Percentiles rank a stretch among this genome's conserved stretches.
These are phyloP conservation scores for Pelecanus crispus DNA, from an alignment of 2,113 vertebrate genomes.

Conservation along the genomic window DNA sequence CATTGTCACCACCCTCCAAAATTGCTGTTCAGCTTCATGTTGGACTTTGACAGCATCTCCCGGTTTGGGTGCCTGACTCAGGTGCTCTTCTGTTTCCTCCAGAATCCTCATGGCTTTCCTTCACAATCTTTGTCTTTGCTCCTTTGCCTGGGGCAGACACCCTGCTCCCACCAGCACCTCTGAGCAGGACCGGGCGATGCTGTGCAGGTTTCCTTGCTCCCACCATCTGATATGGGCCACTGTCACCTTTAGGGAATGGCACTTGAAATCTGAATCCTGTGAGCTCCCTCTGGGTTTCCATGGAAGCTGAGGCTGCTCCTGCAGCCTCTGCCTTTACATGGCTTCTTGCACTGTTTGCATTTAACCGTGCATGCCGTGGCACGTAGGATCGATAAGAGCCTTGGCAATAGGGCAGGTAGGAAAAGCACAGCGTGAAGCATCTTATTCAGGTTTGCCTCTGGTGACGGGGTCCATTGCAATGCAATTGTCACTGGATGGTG, in stretches of 20 bases:
- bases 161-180: background rate
- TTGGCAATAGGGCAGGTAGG: fast-evolving
- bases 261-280: fast-evolving
- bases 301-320: background rate
- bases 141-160: background rate
- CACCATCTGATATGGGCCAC: fast-evolving
- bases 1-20: background rate
- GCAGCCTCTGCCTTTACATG: background rate
- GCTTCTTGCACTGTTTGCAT: background rate
- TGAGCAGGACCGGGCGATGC: fast-evolving
- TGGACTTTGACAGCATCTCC: background rate
- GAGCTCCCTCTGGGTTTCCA: background rate
- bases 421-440: fast-evolving
- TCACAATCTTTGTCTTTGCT: background rate
- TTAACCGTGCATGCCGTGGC: background rate
- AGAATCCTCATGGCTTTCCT: background rate
- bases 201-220: background rate
- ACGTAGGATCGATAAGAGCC: fast-evolving
- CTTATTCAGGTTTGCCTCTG: fast-evolving
- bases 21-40: background rate
- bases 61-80: background rate
- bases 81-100: background rate
- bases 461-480: background rate
- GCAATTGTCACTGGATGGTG: background rate
- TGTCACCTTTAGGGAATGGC: background rate